Evolutionary conservation across 2,888 invertebrate species (phyloP).

Genomic region (Aricia artaxerxes): DNA sequence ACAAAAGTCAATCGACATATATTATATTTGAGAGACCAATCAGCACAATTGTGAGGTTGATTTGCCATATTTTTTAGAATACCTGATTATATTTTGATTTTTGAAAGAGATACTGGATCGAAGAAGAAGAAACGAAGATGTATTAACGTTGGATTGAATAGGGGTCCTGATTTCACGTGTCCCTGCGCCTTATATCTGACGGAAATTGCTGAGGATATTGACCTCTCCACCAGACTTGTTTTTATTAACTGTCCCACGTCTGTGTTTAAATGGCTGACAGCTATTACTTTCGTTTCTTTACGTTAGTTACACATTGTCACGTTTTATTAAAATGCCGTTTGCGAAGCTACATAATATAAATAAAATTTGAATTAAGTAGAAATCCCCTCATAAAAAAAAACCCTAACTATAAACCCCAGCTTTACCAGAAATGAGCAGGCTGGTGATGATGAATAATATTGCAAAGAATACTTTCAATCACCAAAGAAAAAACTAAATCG

Average conservation of each 20-base stretch:
- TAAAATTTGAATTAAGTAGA: not conserved
- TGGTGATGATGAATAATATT: no score
- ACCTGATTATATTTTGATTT: no score
- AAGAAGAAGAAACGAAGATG: not conserved
- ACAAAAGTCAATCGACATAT: no score
- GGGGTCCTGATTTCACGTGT: conserved; percentile 64
- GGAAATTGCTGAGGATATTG: conserved; percentile 71
- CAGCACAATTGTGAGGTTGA: no score
- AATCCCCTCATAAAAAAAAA: no score
- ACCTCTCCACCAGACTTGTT: conserved; percentile 59
- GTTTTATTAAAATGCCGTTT: not conserved
- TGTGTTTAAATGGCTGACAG: conserved; percentile 40
- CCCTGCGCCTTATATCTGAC: conserved; percentile 61
- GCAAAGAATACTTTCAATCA: no score
- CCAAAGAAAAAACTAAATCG: no score
- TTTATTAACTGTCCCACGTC: conserved; percentile 57
- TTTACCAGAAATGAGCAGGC: no score
- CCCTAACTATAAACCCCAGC: no score
- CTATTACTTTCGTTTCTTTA: conserved; percentile 1
- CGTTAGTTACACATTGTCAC: not conserved
- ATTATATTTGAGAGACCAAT: no score
- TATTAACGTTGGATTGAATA: not conserved
- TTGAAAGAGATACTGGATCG: not conserved
- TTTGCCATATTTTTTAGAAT: no score
- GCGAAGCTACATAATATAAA: not conserved